Evolutionary conservation across 2,888 invertebrate species (phyloP), one percentile per base, ranked within the genome.

Genomic region (Iselma pallidipennis): DNA sequence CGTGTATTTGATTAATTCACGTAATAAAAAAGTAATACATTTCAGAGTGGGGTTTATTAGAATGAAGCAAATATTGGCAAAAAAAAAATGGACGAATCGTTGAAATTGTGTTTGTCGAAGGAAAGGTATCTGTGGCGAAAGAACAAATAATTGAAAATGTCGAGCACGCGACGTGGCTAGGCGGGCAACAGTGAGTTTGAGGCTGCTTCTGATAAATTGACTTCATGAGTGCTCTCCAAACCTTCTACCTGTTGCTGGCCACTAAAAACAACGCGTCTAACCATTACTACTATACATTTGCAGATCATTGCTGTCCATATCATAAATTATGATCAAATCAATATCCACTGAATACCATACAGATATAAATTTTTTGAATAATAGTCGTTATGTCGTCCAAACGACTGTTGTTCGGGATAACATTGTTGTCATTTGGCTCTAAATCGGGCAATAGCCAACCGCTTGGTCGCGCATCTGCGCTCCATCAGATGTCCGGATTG

Each of bases 161-260:
- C 68, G 66, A 61, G 65, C 60, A 65, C 57, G 65, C 66, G 59
- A 66, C 68, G 66, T 69, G 68, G 68, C 68, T 61, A 68, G 66
- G 59, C 57, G 66, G 66, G 54, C 68, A 66, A n/a, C 23, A 45
- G 66, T 60, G 61, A 64, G 66, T 63, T n/a, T 61, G 63, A 64
- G 68, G 63, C 69, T 69, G 71, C 70, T 72, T 69, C 72, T 76
- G 74, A 76, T 76, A 75, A 76, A 77, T 76, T 74, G 76, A 76
- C 75, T 76, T 73, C 74, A 74, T 74, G 73, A 77, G 75, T 73
- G 73, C 73, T 72, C 75, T 76, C 72, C 71, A 71, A 74, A 73
- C 72, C 73, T 63, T 75, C 74, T 77, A 77, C 77, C 77, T 77
- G 77, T 77, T 76, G 77, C 77, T 74, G 67, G 61, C 66, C 69